Evolutionary conservation across 2,797 vertebrate species (phyloP), one percentile per base, ranked within the genome.

Genomic region (Coregonus ussuriensis): DNA sequence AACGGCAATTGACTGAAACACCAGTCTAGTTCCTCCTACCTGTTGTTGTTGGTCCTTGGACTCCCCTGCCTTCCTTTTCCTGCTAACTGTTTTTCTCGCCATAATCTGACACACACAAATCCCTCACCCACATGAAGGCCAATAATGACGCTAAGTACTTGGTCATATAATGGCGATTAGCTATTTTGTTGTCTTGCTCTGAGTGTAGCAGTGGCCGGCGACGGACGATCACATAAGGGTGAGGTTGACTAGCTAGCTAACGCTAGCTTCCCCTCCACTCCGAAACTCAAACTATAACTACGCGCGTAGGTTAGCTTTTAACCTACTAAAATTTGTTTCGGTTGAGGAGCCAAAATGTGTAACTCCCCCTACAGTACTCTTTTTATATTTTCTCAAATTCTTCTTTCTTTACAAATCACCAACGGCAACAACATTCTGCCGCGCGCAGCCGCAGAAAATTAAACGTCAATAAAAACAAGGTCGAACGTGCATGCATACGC

Each of bases 1-100:
- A 47, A 47, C 41, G 41, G 41, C 41, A 47, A 47, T 47, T 54
- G 69, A 82, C 53, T 35, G 13, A 41, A 41, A 76, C 76, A 82
- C 13, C 75, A 4, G n/a, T 72, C 82, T 88, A 89, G 88, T 86
- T 89, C 86, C 90, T 88, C 91, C 89, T 94, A 97, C 96, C 96
- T 96, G 96, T 91, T 96, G 96, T 91, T 94, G 95, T 90, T 92
- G 95, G 85, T 94, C 96, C 82, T 96, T 96, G 85, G 93, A 88
- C 85, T 95, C 95, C 84, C 93, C 94, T 91, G 95, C 94, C 87
- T 97, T 98, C 93, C 98, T 96, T 94, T 98, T 99, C 96, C 98
- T 99, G 97, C 98, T 98, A 98, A 97, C 97, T 98, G 96, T 96
- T 95, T 97, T 98, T 95, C 97, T 97, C 94, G 96, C 96, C 98